A percentile compares a stretch with the other conserved stretches of the same genome.
Conservation (phyloP, 2,888 invertebrate species). For the Drosophila prolongata region DNA sequence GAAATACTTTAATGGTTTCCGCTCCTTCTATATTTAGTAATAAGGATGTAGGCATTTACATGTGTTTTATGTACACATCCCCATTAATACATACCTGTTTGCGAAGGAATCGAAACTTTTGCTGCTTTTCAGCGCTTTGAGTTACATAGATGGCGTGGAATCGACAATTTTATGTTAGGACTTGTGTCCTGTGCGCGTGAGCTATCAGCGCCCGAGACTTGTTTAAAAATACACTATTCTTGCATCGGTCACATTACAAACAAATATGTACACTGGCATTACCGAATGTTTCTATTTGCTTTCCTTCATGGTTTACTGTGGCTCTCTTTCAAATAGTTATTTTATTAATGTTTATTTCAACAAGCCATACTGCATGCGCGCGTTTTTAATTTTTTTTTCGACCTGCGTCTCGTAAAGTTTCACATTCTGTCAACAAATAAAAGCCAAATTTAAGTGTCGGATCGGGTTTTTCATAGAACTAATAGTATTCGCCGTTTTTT, state of each 20-base stretch:
- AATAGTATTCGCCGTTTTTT: conserved; percentile 3
- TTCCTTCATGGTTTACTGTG: conserved; percentile 58
- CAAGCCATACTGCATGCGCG: conserved; percentile 62
- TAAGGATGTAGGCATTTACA: conserved; percentile 23
- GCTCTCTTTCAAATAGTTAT: conserved; percentile 46
- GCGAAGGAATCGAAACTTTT: conserved; percentile 13
- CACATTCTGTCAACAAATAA: conserved; percentile 11
- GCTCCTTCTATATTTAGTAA: conserved; percentile 25
- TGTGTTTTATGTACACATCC: conserved; percentile 1
- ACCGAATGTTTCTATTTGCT: conserved; percentile 51
- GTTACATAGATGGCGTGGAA: conserved; percentile 7
- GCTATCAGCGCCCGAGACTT: conserved; percentile 43
- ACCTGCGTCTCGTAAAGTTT: not conserved
- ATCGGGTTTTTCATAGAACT: too few relatives aligned
- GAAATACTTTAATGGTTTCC: conserved; percentile 15
- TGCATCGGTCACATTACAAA: conserved; percentile 31
- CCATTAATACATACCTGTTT: conserved; percentile 31
- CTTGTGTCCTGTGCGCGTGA: conserved; percentile 46
- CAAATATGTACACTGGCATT: conserved; percentile 17
- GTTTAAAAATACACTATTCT: conserved; percentile 58
- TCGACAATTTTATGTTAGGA: conserved; percentile 25
- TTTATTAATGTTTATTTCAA: conserved; percentile 56
- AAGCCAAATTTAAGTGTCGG: not conserved
- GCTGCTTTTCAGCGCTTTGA: not conserved
- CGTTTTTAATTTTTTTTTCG: conserved; percentile 44